phyloP scores from a whole-genome alignment of 1,140 invertebrate species.

The Rhynchophorus ferrugineus region DNA sequence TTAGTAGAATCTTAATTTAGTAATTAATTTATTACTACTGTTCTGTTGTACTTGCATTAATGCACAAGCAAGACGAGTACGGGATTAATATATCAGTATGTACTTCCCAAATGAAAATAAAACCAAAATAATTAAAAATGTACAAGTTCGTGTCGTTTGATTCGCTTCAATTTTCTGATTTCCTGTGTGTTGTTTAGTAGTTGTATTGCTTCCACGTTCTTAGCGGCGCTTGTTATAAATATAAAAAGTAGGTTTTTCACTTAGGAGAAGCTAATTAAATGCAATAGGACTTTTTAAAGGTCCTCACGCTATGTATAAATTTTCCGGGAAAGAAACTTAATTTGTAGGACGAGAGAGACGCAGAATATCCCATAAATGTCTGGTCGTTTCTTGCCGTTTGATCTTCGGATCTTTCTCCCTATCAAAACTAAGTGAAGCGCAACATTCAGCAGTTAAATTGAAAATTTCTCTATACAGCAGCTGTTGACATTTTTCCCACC shows the following conservation, averaged over 20 bases:
- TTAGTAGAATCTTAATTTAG: no score
- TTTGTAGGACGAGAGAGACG: constrained; percentile 15
- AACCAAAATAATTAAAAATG: no score
- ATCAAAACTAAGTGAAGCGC: constrained; percentile 21
- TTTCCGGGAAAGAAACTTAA: constrained; percentile 18
- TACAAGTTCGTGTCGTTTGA: no score
- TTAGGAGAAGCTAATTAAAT: constrained; percentile 9
- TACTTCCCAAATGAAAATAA: no score
- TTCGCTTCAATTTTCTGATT: no score
- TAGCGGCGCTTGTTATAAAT: neutral
- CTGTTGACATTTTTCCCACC: constrained; percentile 23
- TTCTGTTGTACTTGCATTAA: no score
- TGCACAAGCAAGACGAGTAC: no score
- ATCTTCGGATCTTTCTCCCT: constrained; percentile 20
- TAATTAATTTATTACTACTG: no score
- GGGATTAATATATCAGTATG: no score
- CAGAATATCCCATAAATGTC: constrained; percentile 15
- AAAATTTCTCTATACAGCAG: constrained; percentile 23
- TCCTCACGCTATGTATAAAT: constrained; percentile 17
- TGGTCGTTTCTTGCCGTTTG: constrained; percentile 7
- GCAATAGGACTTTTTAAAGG: constrained; percentile 9
- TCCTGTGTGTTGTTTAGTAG: no score
- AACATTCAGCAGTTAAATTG: constrained; percentile 23
- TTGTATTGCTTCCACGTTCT: neutral
- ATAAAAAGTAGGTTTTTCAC: constrained; percentile 2